These are phyloP conservation scores for Andrena camellia DNA, from an alignment of 2,888 invertebrate genomes.

Conservation along the genomic window DNA sequence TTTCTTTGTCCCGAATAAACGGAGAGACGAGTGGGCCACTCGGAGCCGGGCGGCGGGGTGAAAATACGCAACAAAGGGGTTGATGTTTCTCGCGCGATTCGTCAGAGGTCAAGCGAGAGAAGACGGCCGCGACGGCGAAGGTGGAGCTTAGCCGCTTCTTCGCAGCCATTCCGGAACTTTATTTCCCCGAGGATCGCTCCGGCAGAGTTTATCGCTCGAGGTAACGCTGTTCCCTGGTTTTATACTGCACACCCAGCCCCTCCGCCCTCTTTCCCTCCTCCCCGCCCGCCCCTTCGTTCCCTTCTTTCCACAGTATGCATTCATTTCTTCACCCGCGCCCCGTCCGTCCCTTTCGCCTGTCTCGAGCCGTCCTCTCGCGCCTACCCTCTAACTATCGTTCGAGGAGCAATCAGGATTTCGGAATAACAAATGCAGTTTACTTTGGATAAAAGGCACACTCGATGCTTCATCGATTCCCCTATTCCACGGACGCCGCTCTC, in stretches of 20 bases:
- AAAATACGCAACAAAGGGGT: conserved; percentile 38
- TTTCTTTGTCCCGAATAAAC: conserved; percentile 30
- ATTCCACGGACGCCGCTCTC: not conserved
- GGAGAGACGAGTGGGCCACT: not conserved
- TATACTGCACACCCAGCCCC: conserved; percentile 35
- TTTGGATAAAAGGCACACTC: conserved; percentile 57
- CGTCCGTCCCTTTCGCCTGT: not conserved
- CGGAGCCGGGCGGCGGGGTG: not conserved
- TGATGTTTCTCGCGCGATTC: conserved; percentile 53
- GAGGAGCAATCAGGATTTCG: conserved; percentile 53
- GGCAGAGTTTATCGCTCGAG: conserved; percentile 78
- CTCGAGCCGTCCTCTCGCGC: conserved; percentile 1
- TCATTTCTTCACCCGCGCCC: conserved; percentile 3
- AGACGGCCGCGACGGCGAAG: conserved; percentile 52
- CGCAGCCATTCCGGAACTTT: conserved; percentile 76
- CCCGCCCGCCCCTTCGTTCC: not conserved
- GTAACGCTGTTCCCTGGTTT: conserved; percentile 66
- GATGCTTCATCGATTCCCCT: conserved; percentile 28
- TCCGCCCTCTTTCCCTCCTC: not conserved
- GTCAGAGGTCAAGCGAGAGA: conserved; percentile 64
- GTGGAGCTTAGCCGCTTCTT: conserved; percentile 59
- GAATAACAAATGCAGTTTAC: conserved; percentile 66
- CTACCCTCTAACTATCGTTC: conserved; percentile 15
- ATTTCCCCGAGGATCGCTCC: conserved; percentile 81
- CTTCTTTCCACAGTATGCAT: conserved; percentile 28